A percentile compares a stretch with the other conserved stretches of the same genome.
Conservation (phyloP, 2,797 vertebrate species). For the Limosa lapponica region DNA sequence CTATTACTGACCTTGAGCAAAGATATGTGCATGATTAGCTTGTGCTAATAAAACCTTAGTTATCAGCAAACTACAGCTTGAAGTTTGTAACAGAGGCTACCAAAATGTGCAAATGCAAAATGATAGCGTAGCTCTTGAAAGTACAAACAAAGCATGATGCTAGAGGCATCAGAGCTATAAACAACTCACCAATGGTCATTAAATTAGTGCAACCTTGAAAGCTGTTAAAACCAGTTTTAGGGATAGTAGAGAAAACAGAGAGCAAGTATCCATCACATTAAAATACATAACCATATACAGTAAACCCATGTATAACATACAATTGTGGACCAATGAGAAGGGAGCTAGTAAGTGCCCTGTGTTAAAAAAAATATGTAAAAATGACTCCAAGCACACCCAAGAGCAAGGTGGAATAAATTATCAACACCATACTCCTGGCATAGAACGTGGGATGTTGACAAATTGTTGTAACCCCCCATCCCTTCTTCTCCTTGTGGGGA, state of each 20-base stretch:
- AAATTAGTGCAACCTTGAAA: neutral
- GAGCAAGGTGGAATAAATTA: neutral
- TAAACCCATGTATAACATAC: neutral
- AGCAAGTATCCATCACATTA: neutral
- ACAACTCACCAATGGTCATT: neutral
- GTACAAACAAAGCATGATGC: neutral
- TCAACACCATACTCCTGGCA: neutral
- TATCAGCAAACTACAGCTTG: slow-evolving; percentile 35
- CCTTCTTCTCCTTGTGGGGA: neutral
- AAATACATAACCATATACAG: neutral
- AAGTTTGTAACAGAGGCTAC: neutral
- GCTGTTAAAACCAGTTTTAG: neutral
- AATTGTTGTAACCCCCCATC: neutral
- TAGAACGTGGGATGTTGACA: neutral
- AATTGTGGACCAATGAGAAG: neutral
- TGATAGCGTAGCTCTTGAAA: neutral
- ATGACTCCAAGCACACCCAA: neutral
- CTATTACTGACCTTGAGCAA: neutral
- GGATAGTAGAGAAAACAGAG: neutral
- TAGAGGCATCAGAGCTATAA: neutral
- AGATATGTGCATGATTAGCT: slow-evolving; percentile 7
- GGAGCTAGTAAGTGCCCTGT: neutral
- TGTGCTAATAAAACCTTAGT: slow-evolving; percentile 30
- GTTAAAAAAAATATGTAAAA: neutral
- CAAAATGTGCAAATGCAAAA: neutral